phyloP scores from a whole-genome alignment of 2,113 vertebrate species.

The Opisthocomus hoazin region DNA sequence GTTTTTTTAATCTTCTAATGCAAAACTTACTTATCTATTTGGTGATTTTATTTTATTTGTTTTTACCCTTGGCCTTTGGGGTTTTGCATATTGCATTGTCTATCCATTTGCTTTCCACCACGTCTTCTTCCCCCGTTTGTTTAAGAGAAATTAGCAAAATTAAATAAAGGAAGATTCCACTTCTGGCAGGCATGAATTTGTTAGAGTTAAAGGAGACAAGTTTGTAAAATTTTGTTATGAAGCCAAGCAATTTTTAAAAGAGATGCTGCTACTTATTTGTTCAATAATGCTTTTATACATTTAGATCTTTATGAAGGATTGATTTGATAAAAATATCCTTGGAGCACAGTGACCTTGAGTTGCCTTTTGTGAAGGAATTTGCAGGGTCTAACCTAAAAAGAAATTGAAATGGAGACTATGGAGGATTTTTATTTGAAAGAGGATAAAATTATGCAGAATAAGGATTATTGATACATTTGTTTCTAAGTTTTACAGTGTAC shows the following conservation, averaged over 20 bases:
- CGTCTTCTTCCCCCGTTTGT: fast-evolving
- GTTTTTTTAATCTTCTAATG: neutral
- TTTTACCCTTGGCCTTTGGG: neutral
- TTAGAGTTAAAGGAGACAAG: slow-evolving; percentile 26
- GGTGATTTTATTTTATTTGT: neutral
- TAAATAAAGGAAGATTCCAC: slow-evolving; percentile 34
- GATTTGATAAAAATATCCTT: slow-evolving; percentile 35
- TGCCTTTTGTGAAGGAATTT: neutral
- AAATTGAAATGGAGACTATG: neutral
- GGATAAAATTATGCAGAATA: neutral
- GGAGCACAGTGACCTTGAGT: neutral
- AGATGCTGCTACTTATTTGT: slow-evolving; percentile 22
- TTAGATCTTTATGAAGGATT: neutral
- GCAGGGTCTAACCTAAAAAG: neutral
- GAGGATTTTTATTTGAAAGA: neutral
- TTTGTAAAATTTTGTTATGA: slow-evolving; percentile 27
- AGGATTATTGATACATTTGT: neutral
- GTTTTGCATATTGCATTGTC: neutral
- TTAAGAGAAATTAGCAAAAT: slow-evolving; percentile 30
- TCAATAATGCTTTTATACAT: slow-evolving; percentile 4
- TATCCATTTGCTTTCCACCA: fast-evolving
- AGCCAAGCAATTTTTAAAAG: slow-evolving; percentile 29
- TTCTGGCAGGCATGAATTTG: slow-evolving; percentile 6
- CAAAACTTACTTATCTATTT: neutral
- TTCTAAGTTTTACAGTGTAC: neutral